Percentiles rank a stretch among this genome's conserved stretches.
phyloP scores from a whole-genome alignment of 2,888 invertebrate species.

The Apamea crenata region DNA sequence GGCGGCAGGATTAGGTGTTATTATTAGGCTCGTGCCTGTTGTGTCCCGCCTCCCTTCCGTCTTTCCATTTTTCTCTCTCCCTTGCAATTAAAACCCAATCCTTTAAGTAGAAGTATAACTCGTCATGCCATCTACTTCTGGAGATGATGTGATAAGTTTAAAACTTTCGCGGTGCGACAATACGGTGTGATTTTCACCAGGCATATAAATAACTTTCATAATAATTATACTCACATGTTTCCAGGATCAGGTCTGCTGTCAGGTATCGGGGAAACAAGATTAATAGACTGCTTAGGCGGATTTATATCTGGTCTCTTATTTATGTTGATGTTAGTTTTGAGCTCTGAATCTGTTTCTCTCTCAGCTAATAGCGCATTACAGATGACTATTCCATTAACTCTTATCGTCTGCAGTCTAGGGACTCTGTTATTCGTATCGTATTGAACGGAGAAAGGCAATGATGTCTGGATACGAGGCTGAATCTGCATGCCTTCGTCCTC shows the following conservation, averaged over 20 bases:
- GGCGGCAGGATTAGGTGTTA: not conserved
- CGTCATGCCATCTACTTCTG: not conserved
- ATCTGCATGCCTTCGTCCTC: not conserved
- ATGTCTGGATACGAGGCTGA: not conserved
- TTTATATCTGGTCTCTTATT: not conserved
- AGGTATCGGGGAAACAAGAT: not conserved
- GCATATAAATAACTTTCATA: not conserved
- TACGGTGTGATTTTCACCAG: not conserved
- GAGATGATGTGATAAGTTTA: not conserved
- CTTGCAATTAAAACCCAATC: not conserved
- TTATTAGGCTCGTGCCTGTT: not conserved
- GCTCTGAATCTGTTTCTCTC: not conserved
- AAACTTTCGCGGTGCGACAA: not conserved
- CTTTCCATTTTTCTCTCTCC: not conserved
- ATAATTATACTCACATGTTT: not conserved
- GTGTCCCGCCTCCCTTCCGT: not conserved
- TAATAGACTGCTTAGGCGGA: not conserved
- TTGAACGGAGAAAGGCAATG: not conserved
- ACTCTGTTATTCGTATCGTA: not conserved
- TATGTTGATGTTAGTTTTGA: not conserved
- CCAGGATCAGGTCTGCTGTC: not conserved
- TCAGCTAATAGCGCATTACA: not conserved
- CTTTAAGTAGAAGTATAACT: not conserved
- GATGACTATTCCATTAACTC: not conserved
- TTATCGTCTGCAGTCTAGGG: not conserved